Percentiles rank a stretch among this genome's conserved stretches.
phyloP scores from a whole-genome alignment of 2,797 vertebrate genomes.

The Urosaurus nigricauda region DNA sequence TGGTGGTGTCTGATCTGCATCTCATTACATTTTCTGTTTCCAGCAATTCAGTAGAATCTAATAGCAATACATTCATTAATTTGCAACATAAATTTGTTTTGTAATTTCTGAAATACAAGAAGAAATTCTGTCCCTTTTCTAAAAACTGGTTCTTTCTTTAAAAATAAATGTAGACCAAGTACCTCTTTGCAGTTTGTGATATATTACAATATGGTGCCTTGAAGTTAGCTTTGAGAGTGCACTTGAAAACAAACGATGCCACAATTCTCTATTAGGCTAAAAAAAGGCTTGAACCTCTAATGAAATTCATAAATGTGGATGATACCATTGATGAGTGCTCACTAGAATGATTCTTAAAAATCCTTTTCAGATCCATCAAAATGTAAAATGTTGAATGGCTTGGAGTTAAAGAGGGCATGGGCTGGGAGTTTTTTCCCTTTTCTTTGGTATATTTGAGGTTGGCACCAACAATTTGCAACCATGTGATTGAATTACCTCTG shows the following conservation, averaged over 20 bases:
- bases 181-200: neutral
- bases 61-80: neutral
- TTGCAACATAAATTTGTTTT: conserved; percentile 36
- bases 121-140: neutral
- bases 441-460: conserved; percentile 59
- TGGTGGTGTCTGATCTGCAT: neutral
- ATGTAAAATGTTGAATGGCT: conserved; percentile 3
- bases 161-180: neutral
- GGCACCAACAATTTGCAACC: conserved; percentile 72
- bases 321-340: conserved; percentile 30
- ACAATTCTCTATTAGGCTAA: neutral
- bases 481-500: conserved; percentile 81
- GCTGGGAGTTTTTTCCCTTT: conserved; percentile 33
- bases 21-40: neutral
- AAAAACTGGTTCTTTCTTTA: conserved; percentile 12
- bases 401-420: conserved; percentile 9
- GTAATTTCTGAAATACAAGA: neutral
- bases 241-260: conserved; percentile 16
- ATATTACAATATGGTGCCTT: conserved; percentile 27
- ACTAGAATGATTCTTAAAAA: conserved; percentile 1
- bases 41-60: neutral
- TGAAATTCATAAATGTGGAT: conserved; percentile 8
- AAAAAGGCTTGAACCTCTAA: neutral
- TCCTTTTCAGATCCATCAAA: conserved; percentile 12
- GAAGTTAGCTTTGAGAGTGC: conserved; percentile 34